Conservation (phyloP, 1,140 invertebrate genomes). For the Drosophila parabipectinata region DNA sequence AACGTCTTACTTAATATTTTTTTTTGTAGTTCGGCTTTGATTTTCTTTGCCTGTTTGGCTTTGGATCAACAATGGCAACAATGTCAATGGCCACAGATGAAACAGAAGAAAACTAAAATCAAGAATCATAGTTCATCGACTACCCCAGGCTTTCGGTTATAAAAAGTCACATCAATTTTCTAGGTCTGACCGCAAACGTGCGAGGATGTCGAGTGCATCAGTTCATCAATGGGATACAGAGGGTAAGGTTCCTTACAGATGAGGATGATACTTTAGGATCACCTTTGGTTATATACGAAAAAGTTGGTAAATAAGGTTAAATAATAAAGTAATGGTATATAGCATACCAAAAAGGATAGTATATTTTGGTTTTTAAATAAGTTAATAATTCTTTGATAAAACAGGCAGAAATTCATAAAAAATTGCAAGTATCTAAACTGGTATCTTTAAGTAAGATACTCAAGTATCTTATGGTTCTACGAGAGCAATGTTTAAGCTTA, state of each 20-base stretch:
- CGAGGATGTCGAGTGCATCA: constrained; percentile 54
- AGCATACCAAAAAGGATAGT: too few species aligned
- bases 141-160: constrained; percentile 26
- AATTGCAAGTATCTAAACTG: too few species aligned
- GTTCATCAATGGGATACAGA: constrained; percentile 17
- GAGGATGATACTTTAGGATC: not conserved
- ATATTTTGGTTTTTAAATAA: too few species aligned
- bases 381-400: too few species aligned
- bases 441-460: too few species aligned
- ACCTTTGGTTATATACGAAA: too few species aligned
- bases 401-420: too few species aligned
- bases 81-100: constrained; percentile 44
- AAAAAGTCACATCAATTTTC: constrained; percentile 77
- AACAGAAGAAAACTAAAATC: constrained; percentile 59
- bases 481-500: too few species aligned
- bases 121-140: constrained; percentile 68
- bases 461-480: too few species aligned
- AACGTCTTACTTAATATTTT: not conserved
- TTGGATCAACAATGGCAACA: constrained; percentile 22
- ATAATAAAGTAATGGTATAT: too few species aligned
- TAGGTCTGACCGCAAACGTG: constrained; percentile 71
- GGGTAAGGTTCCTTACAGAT: not conserved
- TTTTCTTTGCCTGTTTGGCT: constrained; percentile 2
- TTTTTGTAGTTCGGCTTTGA: constrained; percentile 14
- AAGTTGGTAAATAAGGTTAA: too few species aligned